Evolutionary conservation across 2,113 vertebrate species (phyloP), one percentile per base, ranked within the genome.

Genomic region (Peromyscus leucopus): DNA sequence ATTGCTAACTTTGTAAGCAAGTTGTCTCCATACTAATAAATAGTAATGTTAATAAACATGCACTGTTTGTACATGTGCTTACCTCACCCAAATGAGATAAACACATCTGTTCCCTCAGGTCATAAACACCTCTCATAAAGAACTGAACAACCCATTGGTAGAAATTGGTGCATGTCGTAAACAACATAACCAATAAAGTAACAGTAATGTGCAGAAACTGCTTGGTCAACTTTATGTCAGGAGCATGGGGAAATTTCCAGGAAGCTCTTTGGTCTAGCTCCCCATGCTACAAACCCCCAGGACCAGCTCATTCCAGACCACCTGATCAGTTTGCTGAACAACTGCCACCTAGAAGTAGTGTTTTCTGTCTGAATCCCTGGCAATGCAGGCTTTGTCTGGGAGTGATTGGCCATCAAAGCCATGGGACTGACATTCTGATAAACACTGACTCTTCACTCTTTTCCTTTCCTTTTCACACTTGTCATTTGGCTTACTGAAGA

Each of bases 341-440:
- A 28, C 61, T 80, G 10, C 15, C 19, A 57, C 7, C 4, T 21
- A n/a, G 11, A 26, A 46, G 48, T 28, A 61, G 19, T 4, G 36
- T 42, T 39, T 24, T 24, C 39, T 22, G 36, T 9, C 3, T 63
- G 10, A 31, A 55, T 3, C 24, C 42, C 7, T 24, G 5, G 12
- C 57, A 4, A 2, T 10, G 48, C 3, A 61, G 36, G 10, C 33
- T 2, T 7, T 42, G 24, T 16, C 72, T 71, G 46, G 42, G 10
- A 36, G 15, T 15, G 1, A 92, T 13, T 10, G 63, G 1, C 7
- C 0, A 6, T 21, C 15, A 24, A 31, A 51, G 11, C 1, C 26
- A 0, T 16, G 28, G 15, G 3, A 33, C 26, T 26, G 5, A 5
- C 3, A 5, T 19, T 21, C 33, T 26, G 9, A 33, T 13, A 10